Evolutionary conservation across 2,888 invertebrate genomes (phyloP), one percentile per base, ranked within the genome.

Genomic region (Rhopalosiphum nymphaeae): DNA sequence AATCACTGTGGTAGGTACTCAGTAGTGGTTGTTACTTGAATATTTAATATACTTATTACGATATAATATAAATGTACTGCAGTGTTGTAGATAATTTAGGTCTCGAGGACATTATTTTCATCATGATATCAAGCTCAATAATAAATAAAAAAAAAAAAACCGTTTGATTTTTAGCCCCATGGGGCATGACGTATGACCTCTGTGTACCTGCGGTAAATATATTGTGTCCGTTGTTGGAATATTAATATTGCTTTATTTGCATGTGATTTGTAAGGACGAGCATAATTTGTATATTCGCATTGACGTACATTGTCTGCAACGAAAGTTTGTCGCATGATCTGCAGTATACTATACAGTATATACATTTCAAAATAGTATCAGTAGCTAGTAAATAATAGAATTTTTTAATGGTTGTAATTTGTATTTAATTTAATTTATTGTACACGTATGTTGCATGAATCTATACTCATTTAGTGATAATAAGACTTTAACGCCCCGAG

Each of bases 401-500:
- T 84, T 42, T 13, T 36, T n/a, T 78, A 36, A 78, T n/a, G 5
- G 49, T 49, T 46, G 49, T 13, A 29, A 44, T 13, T n/a, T 49
- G 29, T 29, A 26, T 42, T 2, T 42, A 9, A 10, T 78, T 78
- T 78, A 16, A 78, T 57, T 9, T 26, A 57, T 57, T 26, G 25
- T 56, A 56, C 11, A 61, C 61, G 16, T 7, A 36, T 36, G 67
- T 36, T 78, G 2, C 36, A 42, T 36, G 3, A 21, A 78, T 3
- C 1, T 36, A 53, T 21, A 78, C 36, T 78, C 0, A 25, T 88
- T 56, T 88, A 25, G 53, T 56, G 44, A 46, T 46, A 49, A 88
- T 42, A 56, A 88, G 88, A 88, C 53, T 88, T 88, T 56, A 88
- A 88, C 56, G 88, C 88, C 88, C 88, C 25, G 89, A 89, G 36